Evolutionary conservation across 2,113 vertebrate genomes (phyloP).

Genomic region (Labrus mixtus): DNA sequence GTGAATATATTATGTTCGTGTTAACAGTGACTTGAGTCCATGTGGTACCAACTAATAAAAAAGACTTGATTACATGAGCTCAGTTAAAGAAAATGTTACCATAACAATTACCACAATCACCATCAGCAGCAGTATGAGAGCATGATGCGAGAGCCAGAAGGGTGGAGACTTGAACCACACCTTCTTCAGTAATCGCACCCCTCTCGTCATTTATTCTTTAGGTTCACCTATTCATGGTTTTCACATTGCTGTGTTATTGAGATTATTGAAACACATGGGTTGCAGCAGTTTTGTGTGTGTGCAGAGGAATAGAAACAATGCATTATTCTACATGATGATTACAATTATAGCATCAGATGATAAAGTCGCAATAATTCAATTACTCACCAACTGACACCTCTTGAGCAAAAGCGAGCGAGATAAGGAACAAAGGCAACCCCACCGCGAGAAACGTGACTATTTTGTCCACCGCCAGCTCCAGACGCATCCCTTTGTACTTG

Average conservation of each 20-base stretch:
- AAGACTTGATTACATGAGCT: background rate
- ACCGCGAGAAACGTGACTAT: constrained; percentile 92
- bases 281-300: background rate
- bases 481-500: constrained; percentile 91
- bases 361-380: background rate
- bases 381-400: constrained; percentile 94
- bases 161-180: constrained; percentile 57
- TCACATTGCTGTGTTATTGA: background rate
- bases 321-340: background rate
- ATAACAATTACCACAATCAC: background rate
- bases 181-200: constrained; percentile 34
- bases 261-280: background rate
- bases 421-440: constrained; percentile 94
- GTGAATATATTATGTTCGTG: background rate
- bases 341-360: background rate
- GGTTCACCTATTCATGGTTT: background rate
- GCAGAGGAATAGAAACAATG: background rate
- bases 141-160: constrained; percentile 2
- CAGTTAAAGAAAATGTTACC: background rate
- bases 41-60: background rate
- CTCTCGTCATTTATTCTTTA: background rate
- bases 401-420: constrained; percentile 96
- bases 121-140: background rate
- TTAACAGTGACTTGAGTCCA: background rate
- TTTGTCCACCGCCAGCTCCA: constrained; percentile 94